Base-by-base conservation (phyloP, 1,140 invertebrate species). In the Micrasema longulum region DNA sequence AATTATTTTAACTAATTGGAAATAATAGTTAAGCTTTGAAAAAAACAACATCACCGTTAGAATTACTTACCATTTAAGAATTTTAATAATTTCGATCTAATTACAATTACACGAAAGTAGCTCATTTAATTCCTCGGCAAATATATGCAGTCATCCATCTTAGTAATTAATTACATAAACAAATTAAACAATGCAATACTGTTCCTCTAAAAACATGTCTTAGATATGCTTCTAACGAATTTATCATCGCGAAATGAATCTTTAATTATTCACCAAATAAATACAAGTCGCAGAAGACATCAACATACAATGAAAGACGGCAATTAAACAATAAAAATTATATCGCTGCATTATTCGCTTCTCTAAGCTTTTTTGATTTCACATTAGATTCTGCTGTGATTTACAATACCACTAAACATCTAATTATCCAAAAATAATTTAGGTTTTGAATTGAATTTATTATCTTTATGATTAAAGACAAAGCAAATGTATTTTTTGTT, bases 251-350 rank as follows among this genome's bases (percentile, higher is more conserved):
- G 20, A 20, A 41, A 41, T 31, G 14, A 7, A 60, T 2, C 20
- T 60, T 18, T 60, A 60, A 60, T 60, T 60, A 60, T 60, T 60
- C 36, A 60, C 16, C 14, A n/a, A 55, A 22, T 31, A 60, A 60
- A 31, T 60, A 35, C 26, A 36, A 55, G 36, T 38, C 26, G 18
- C 14, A 20, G 36, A 60, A n/a, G n/a, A 64, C 45, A 64, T 35
- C 20, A 64, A 64, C 43, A 55, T n/a, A 55, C 36, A 60, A 64
- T 47, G 22, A 22, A 41, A 11, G 20, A 35, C 41, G 18, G 60
- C 23, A 64, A 47, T 64, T 45, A 64, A 48, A 64, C 60, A 64
- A 47, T 64, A 48, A 64, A 64, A 20, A 48, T 64, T 64, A 64
- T 64, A 47, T 64, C 41, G 43, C 26, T 48, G 60, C 14, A 64